Conservation (phyloP, 2,113 vertebrate genomes). For the Tetrao urogallus region DNA sequence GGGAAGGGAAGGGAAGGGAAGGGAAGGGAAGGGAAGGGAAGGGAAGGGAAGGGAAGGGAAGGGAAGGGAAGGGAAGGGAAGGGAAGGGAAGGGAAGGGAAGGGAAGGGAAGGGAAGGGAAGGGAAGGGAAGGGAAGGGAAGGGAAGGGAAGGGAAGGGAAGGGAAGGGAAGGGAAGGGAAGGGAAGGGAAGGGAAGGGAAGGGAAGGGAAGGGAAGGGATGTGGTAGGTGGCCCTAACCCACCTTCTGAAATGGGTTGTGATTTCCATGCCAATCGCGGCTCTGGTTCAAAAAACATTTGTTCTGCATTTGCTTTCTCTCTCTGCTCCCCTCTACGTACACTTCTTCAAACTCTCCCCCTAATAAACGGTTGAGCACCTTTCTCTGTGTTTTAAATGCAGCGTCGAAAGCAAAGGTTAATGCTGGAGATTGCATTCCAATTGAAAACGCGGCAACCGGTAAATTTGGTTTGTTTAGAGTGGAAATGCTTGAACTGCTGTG, state of each 20-base stretch:
- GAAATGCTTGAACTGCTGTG: conserved; percentile 81
- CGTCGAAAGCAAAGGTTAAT: conserved; percentile 81
- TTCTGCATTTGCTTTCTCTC: neutral
- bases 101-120: no score
- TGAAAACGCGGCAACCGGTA: conserved; percentile 63
- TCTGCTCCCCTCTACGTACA: neutral
- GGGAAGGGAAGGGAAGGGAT: neutral
- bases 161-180: no score
- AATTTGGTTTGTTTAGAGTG: conserved; percentile 51
- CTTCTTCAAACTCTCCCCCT: neutral
- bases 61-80: no score
- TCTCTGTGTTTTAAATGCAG: conserved; percentile 48
- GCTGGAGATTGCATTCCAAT: conserved; percentile 83
- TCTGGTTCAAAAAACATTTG: neutral
- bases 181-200: no score
- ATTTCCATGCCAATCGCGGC: neutral
- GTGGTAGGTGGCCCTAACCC: neutral
- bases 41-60: no score
- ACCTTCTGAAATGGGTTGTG: accelerated
- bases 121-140: no score
- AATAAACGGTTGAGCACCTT: conserved; percentile 37
- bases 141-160: no score
- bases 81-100: no score
- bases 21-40: no score
- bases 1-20: no score